Evolutionary conservation across 1,140 invertebrate species (phyloP).

Genomic region (Yoshiicerus persimilis): DNA sequence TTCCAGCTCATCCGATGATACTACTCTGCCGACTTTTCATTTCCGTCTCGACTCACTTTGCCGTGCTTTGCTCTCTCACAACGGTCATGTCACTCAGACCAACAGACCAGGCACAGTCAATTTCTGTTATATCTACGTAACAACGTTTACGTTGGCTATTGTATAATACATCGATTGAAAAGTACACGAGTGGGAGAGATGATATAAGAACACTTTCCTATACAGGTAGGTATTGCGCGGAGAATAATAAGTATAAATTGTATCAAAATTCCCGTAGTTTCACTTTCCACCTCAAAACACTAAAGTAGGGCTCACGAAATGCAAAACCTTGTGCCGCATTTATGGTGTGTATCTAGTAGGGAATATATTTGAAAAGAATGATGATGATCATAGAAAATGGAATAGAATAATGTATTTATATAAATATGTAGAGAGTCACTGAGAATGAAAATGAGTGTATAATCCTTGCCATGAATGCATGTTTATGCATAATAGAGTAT

Average conservation of each 20-base stretch:
- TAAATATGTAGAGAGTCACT: conserved; percentile 1
- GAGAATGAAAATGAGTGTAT: conserved; percentile 1
- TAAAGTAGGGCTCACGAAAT: not conserved
- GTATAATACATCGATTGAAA: not conserved
- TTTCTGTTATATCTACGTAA: not conserved
- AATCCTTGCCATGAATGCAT: conserved; percentile 6
- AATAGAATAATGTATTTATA: conserved; percentile 3
- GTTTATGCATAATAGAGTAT: conserved; percentile 27
- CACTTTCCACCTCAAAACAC: not conserved
- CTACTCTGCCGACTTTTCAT: conserved; percentile 16
- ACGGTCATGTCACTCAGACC: not conserved
- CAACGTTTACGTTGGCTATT: not conserved
- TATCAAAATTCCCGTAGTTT: not conserved
- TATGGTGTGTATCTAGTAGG: not conserved
- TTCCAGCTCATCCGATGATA: conserved; percentile 10
- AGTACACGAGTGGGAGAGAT: too few relatives aligned
- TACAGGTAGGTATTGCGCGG: too few relatives aligned
- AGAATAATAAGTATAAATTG: too few relatives aligned
- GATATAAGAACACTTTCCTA: too few relatives aligned
- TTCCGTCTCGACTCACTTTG: conserved; percentile 7
- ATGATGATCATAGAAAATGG: not conserved
- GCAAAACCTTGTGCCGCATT: not conserved
- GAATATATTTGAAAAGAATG: not conserved
- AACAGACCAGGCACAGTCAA: not conserved
- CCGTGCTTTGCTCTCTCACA: not conserved